Evolutionary conservation across 2,113 vertebrate species (phyloP).

Genomic region (Tautogolabrus adspersus): DNA sequence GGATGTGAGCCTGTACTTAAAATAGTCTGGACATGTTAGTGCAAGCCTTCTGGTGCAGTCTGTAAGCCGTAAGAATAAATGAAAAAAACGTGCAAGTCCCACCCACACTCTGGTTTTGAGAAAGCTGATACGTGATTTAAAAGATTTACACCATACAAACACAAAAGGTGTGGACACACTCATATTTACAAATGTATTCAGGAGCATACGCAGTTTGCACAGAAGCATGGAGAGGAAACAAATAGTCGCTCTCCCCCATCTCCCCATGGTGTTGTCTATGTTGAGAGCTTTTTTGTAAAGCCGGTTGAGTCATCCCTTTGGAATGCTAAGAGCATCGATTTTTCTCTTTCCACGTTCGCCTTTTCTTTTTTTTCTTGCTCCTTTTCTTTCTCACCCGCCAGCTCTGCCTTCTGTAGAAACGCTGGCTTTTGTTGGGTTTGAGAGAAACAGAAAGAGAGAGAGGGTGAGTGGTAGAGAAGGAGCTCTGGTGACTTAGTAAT

Average conservation of each 20-base stretch:
- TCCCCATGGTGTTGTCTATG: slow-evolving; percentile 48
- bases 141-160: slow-evolving; percentile 3
- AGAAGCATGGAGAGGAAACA: slow-evolving; percentile 34
- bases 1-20: not conserved
- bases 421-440: slow-evolving; percentile 56
- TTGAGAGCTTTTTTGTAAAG: slow-evolving; percentile 62
- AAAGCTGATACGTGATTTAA: slow-evolving; percentile 17
- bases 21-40: slow-evolving; percentile 9
- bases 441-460: slow-evolving; percentile 26
- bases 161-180: not conserved
- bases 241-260: slow-evolving; percentile 39
- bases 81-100: slow-evolving; percentile 23
- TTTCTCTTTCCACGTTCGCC: slow-evolving; percentile 50
- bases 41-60: slow-evolving; percentile 23
- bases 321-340: slow-evolving; percentile 77
- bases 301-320: slow-evolving; percentile 76
- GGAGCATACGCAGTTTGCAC: slow-evolving; percentile 22
- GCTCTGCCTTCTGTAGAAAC: slow-evolving; percentile 52
- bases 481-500: slow-evolving; percentile 42
- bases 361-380: slow-evolving; percentile 39
- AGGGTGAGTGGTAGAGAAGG: slow-evolving; percentile 24
- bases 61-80: slow-evolving; percentile 2
- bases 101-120: slow-evolving; percentile 7
- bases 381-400: slow-evolving; percentile 50
- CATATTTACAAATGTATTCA: slow-evolving; percentile 15